Conservation (phyloP, 2,888 invertebrate species). For the Ophraella communa region DNA sequence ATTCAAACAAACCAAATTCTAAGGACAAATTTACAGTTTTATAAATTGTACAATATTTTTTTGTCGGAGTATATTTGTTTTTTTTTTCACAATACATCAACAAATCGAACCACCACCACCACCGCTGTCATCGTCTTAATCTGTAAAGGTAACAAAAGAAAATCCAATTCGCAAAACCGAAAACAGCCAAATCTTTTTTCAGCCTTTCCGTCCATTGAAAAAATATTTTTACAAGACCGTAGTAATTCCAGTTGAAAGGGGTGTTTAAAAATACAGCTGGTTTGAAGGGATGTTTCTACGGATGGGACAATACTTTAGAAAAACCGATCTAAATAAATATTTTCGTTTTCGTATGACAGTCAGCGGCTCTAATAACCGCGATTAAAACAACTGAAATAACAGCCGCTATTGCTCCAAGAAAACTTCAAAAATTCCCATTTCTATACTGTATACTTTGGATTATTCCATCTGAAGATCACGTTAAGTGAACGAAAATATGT, state of each 20-base stretch:
- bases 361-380: constrained; percentile 14
- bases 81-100: no score
- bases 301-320: constrained; percentile 34
- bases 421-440: no score
- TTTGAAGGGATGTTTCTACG: constrained; percentile 17
- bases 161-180: constrained; percentile 30
- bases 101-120: neutral
- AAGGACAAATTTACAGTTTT: no score
- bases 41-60: no score
- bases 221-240: constrained; percentile 33
- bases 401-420: no score
- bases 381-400: constrained; percentile 17
- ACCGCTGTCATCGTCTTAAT: neutral
- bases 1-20: no score
- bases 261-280: constrained; percentile 33
- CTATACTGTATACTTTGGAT: neutral
- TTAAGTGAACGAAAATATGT: neutral
- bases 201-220: constrained; percentile 24
- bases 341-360: constrained; percentile 24
- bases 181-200: constrained; percentile 21
- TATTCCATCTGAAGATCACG: neutral
- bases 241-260: constrained; percentile 30
- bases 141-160: constrained; percentile 12
- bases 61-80: no score
- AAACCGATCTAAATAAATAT: constrained; percentile 26